A percentile compares a stretch with the other conserved stretches of the same genome.
phyloP scores from a whole-genome alignment of 2,113 vertebrate species.

The Indicator maculatus region DNA sequence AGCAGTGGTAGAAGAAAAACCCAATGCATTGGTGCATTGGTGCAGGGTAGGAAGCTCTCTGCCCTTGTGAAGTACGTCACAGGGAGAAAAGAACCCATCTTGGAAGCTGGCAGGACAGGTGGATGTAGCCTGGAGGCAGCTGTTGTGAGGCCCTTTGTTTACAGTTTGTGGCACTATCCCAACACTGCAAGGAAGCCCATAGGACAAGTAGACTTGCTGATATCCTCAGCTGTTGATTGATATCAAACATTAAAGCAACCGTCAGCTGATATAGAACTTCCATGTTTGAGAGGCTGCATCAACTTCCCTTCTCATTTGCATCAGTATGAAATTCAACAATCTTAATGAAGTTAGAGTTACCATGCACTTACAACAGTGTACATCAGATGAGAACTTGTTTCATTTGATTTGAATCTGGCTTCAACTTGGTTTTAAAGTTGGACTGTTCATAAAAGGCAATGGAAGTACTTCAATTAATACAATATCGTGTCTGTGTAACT shows the following conservation, averaged over 20 bases:
- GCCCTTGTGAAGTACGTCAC: rapidly evolving
- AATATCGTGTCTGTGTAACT: not conserved
- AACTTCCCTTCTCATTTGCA: not conserved
- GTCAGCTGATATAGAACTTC: not conserved
- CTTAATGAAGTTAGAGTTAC: not conserved
- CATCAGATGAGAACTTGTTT: not conserved
- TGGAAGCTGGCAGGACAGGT: too few relatives aligned
- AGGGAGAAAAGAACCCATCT: not conserved
- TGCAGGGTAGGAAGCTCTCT: not conserved
- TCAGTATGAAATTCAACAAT: not conserved
- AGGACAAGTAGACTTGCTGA: not conserved
- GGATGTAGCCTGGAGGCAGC: not conserved
- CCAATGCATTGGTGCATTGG: rapidly evolving
- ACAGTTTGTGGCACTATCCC: not conserved
- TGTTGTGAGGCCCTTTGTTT: not conserved
- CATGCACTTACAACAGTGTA: not conserved
- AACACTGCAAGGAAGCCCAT: not conserved
- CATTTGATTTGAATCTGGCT: not conserved
- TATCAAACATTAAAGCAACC: not conserved
- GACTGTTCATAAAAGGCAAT: not conserved
- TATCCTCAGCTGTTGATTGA: not conserved
- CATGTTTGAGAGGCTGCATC: not conserved
- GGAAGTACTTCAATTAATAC: not conserved
- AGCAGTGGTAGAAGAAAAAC: not conserved
- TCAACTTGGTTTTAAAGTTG: not conserved